phyloP scores from a whole-genome alignment of 2,797 vertebrate genomes.

The Luscinia megarhynchos region DNA sequence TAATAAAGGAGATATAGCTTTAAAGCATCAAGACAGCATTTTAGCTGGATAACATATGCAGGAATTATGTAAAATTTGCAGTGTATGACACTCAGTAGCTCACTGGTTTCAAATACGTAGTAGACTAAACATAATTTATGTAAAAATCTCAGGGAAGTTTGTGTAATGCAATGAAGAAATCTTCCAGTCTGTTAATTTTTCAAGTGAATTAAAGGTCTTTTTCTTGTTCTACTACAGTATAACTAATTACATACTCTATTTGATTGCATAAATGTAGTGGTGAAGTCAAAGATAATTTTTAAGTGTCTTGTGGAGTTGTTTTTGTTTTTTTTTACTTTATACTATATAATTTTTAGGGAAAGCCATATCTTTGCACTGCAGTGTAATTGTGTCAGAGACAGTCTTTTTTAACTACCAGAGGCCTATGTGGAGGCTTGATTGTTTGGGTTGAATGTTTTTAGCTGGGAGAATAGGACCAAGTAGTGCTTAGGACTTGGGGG shows the following conservation, averaged over 20 bases:
- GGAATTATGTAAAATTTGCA: conserved; percentile 47
- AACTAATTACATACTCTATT: conserved; percentile 36
- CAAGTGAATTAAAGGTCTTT: conserved; percentile 59
- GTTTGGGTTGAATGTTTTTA: background rate
- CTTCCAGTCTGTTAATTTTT: conserved; percentile 65
- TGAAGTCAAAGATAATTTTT: conserved; percentile 37
- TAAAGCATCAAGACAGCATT: conserved; percentile 64
- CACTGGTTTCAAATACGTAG: conserved; percentile 46
- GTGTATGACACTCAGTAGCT: conserved; percentile 32
- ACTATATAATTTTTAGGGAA: conserved; percentile 24
- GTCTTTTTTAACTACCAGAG: background rate
- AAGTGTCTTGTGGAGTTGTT: background rate
- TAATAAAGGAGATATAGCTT: conserved; percentile 43
- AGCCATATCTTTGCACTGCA: background rate
- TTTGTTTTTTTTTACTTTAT: conserved; percentile 14
- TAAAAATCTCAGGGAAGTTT: conserved; percentile 71
- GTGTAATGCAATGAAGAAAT: conserved; percentile 70
- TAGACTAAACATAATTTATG: conserved; percentile 68
- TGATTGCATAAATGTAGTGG: conserved; percentile 32
- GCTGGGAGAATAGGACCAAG: conserved; percentile 10
- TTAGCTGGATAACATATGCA: conserved; percentile 49
- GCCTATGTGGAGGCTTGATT: background rate
- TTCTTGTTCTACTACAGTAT: conserved; percentile 40
- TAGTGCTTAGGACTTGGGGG: background rate
- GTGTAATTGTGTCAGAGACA: background rate